Evolutionary conservation across 1,140 invertebrate species (phyloP).

Genomic region (Nylanderia fulva): DNA sequence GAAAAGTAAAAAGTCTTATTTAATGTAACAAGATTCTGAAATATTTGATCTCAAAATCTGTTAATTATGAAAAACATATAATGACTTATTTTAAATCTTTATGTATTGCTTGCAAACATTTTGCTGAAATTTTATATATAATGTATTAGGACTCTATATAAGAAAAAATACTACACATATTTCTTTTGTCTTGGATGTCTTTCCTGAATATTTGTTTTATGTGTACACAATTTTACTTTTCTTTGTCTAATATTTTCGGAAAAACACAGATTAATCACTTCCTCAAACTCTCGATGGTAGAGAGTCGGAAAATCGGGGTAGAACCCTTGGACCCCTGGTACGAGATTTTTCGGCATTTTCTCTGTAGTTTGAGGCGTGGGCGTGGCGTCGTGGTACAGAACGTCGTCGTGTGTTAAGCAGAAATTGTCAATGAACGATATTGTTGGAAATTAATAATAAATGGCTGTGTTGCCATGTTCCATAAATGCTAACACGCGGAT

Average conservation of each 20-base stretch:
- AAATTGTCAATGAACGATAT: slow-evolving; percentile 84
- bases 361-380: slow-evolving; percentile 84
- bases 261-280: slow-evolving; percentile 1
- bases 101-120: neutral
- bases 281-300: slow-evolving; percentile 11
- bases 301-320: slow-evolving; percentile 11
- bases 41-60: neutral
- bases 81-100: neutral
- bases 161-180: too few relatives aligned
- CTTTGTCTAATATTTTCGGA: slow-evolving; percentile 11
- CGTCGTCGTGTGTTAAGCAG: slow-evolving; percentile 83
- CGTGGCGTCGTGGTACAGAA: slow-evolving; percentile 83
- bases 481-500: slow-evolving; percentile 59
- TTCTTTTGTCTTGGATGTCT: neutral
- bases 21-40: neutral
- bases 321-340: neutral
- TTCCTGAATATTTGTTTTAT: neutral
- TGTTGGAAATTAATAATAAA: slow-evolving; percentile 83
- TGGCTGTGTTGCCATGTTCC: slow-evolving; percentile 76
- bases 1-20: neutral
- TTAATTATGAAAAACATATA: neutral
- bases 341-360: slow-evolving; percentile 74
- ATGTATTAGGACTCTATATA: too few relatives aligned
- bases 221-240: neutral
- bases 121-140: neutral